A percentile compares a stretch with the other conserved stretches of the same genome.
phyloP scores from a whole-genome alignment of 2,888 invertebrate species.

The Dilophus febrilis region DNA sequence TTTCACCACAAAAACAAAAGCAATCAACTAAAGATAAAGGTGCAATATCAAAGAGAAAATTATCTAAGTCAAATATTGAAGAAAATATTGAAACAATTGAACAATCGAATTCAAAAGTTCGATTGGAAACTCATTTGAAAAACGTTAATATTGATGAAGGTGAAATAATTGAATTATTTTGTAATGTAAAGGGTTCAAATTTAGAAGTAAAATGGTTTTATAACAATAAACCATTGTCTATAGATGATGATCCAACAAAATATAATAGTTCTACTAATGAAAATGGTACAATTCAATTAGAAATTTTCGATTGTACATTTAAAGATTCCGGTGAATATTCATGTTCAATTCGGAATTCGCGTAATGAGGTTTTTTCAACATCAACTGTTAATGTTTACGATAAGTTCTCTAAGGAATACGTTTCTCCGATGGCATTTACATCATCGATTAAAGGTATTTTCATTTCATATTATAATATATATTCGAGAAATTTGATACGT shows the following conservation, averaged over 20 bases:
- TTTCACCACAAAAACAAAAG: background rate
- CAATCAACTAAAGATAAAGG: background rate
- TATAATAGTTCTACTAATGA: slow-evolving; percentile 33
- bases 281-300: slow-evolving; percentile 55
- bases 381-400: slow-evolving; percentile 53
- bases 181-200: slow-evolving; percentile 55
- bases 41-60: background rate
- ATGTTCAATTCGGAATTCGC: slow-evolving; percentile 56
- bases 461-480: background rate
- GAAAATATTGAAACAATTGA: background rate
- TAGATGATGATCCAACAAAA: slow-evolving; percentile 28
- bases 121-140: slow-evolving; percentile 55
- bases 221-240: slow-evolving; percentile 39
- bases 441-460: slow-evolving; percentile 4
- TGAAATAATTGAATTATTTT: slow-evolving; percentile 58
- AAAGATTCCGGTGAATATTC: slow-evolving; percentile 62
- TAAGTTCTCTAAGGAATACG: slow-evolving; percentile 7
- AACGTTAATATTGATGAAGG: slow-evolving; percentile 59
- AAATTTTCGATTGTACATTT: slow-evolving; percentile 47
- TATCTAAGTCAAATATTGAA: background rate
- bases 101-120: slow-evolving; percentile 21
- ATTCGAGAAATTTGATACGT: too few species aligned
- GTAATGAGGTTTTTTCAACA: slow-evolving; percentile 47
- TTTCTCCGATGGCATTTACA: background rate
- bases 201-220: slow-evolving; percentile 57